Conservation (phyloP, 2,113 vertebrate species). For the Geococcyx californianus region DNA sequence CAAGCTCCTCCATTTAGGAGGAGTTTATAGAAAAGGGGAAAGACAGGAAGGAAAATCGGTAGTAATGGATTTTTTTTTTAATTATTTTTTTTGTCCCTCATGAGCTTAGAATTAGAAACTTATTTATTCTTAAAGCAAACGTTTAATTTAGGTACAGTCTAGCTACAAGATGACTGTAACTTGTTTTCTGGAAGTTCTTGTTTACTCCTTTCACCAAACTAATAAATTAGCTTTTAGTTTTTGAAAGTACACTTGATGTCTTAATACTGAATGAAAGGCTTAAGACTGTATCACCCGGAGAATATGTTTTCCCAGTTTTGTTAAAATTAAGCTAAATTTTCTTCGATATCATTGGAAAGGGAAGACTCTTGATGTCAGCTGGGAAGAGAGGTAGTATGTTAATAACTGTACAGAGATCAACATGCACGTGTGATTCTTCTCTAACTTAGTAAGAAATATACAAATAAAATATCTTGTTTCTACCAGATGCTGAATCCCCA, state of each 20-base stretch:
- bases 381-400: neutral
- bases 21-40: neutral
- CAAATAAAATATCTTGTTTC: conserved; percentile 31
- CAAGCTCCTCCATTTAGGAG: neutral
- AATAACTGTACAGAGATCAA: neutral
- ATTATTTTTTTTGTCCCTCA: no score
- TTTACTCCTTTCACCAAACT: neutral
- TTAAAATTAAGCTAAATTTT: neutral
- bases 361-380: neutral
- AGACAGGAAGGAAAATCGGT: neutral
- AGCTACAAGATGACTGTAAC: neutral
- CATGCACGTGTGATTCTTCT: neutral
- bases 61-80: neutral
- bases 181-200: neutral
- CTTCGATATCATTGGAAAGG: neutral
- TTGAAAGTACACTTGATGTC: neutral
- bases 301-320: neutral
- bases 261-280: neutral
- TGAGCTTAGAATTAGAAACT: neutral
- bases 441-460: neutral
- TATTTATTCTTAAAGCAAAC: neutral
- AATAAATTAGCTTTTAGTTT: neutral
- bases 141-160: neutral
- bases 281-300: neutral
- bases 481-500: conserved; percentile 87